Evolutionary conservation across 2,113 vertebrate genomes (phyloP).

Genomic region (Microcebus lehilahytsara): DNA sequence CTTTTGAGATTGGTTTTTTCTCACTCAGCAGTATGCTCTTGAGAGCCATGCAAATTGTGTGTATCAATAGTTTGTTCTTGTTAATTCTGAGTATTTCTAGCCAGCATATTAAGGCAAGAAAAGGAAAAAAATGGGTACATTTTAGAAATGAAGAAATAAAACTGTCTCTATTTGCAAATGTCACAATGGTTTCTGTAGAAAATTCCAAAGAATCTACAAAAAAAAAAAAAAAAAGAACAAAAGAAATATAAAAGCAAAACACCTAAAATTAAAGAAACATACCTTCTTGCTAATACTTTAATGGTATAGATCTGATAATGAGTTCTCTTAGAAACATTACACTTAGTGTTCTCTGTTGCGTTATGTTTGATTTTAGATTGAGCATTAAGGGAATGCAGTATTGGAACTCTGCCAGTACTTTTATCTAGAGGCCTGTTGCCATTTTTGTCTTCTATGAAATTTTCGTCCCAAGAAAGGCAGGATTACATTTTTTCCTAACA

Average conservation of each 20-base stretch:
- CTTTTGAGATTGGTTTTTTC: neutral
- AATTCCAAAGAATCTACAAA: neutral
- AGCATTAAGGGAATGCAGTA: no score
- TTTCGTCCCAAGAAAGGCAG: no score
- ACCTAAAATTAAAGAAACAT: neutral
- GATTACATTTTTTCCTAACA: no score
- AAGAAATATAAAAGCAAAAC: neutral
- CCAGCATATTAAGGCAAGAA: neutral
- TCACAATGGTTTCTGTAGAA: neutral
- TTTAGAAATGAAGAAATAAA: neutral
- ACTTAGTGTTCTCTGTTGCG: no score
- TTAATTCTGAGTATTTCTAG: neutral
- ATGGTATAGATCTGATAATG: no score
- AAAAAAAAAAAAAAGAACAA: neutral
- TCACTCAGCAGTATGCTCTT: neutral
- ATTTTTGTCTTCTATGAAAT: no score
- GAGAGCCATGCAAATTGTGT: neutral
- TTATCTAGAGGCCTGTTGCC: no score
- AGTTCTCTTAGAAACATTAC: no score
- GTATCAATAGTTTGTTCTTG: neutral
- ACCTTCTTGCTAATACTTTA: no score
- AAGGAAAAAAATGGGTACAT: neutral
- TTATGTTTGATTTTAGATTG: no score
- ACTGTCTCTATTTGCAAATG: neutral
- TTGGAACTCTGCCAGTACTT: no score